Conservation (phyloP, 2,797 vertebrate genomes). For the Tragelaphus oryx region DNA sequence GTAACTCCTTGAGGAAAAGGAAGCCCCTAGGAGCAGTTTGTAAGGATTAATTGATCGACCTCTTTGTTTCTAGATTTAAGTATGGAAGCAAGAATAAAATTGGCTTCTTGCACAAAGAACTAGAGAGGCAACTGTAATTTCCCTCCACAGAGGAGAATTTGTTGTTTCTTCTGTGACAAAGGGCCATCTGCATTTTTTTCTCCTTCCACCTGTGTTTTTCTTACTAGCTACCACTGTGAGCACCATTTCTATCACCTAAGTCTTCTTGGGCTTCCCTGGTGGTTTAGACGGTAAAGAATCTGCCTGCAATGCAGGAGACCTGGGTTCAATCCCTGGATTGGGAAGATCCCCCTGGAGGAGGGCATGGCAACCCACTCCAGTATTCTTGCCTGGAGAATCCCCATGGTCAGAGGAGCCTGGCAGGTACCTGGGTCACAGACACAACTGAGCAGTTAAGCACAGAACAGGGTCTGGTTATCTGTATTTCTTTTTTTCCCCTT, state of each 20-base stretch:
- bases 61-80: conserved; percentile 57
- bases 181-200: not conserved
- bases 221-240: not conserved
- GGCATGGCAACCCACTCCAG: not conserved
- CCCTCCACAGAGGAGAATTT: not conserved
- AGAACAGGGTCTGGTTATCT: not conserved
- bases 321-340: not conserved
- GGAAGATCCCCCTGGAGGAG: not conserved
- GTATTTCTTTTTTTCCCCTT: not conserved
- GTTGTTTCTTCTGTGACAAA: not conserved
- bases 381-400: not conserved
- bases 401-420: not conserved
- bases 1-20: conserved; percentile 65
- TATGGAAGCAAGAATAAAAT: conserved; percentile 34
- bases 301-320: not conserved
- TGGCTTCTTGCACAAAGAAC: not conserved
- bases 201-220: not conserved
- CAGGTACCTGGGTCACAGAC: not conserved
- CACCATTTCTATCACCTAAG: not conserved
- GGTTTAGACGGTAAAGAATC: not conserved
- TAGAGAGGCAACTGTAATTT: not conserved
- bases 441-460: not conserved
- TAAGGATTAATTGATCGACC: conserved; percentile 65
- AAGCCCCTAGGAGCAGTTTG: conserved; percentile 64
- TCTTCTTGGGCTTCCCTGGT: not conserved